Percentiles rank a stretch among this genome's conserved stretches.
Evolutionary conservation across 2,888 invertebrate genomes (phyloP).

Genomic region (Neoscelio sp.): DNA sequence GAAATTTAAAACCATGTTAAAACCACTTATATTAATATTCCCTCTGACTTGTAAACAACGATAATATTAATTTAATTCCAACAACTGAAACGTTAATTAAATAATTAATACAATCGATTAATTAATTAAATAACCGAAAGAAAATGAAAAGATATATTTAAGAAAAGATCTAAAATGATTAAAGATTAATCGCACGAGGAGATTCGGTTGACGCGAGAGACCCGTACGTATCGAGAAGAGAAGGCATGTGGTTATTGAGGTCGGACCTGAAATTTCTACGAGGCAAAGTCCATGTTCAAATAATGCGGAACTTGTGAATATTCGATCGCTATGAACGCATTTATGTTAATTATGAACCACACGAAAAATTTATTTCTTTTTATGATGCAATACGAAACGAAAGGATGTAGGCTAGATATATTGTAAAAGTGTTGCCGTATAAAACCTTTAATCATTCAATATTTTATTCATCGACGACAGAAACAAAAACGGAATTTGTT

Average conservation of each 20-base stretch:
- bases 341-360: conserved; percentile 36
- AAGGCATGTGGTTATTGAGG: conserved; percentile 59
- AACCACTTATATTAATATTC: too few relatives aligned
- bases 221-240: conserved; percentile 14
- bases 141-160: background rate
- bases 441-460: too few relatives aligned
- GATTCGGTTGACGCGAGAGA: conserved; percentile 28
- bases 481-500: too few relatives aligned
- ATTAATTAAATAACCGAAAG: too few relatives aligned
- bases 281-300: conserved; percentile 50
- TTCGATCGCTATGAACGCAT: conserved; percentile 28
- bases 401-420: conserved; percentile 33
- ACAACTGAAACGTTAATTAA: too few relatives aligned
- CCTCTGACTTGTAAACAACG: too few relatives aligned
- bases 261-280: conserved; percentile 56
- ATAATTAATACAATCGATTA: too few relatives aligned
- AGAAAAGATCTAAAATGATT: conserved; percentile 9
- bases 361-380: conserved; percentile 1
- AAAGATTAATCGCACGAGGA: conserved; percentile 7
- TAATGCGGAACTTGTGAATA: conserved; percentile 54
- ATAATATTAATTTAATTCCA: too few relatives aligned
- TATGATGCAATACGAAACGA: conserved; percentile 25
- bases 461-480: too few relatives aligned
- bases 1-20: too few relatives aligned
- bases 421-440: too few relatives aligned